Conservation (phyloP, 1,140 invertebrate genomes). For the Spodoptera litura region DNA sequence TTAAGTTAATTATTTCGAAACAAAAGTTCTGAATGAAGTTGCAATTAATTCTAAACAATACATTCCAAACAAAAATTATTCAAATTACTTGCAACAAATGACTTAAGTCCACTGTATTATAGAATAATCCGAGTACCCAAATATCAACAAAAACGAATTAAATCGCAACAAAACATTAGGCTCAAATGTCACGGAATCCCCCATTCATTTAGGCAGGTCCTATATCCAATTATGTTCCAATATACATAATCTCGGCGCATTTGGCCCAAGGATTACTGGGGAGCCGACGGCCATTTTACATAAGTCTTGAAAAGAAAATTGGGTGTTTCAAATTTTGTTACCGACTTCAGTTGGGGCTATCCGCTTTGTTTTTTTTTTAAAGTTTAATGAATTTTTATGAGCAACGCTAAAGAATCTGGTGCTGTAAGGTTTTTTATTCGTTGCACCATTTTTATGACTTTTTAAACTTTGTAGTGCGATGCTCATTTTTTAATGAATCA, state of each 20-base stretch:
- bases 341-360: background rate
- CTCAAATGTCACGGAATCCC: slow-evolving; percentile 7
- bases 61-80: no score
- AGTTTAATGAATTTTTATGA: slow-evolving; percentile 37
- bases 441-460: slow-evolving; percentile 4
- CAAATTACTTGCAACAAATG: no score
- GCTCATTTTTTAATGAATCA: background rate
- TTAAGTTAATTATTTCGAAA: no score
- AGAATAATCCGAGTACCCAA: background rate
- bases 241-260: slow-evolving; percentile 35
- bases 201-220: slow-evolving; percentile 10
- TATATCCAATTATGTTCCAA: slow-evolving; percentile 38
- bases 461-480: background rate
- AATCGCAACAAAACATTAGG: slow-evolving; percentile 19
- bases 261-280: slow-evolving; percentile 25
- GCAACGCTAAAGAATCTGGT: background rate
- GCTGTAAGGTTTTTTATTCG: background rate
- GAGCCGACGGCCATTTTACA: slow-evolving; percentile 30
- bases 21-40: no score
- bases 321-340: slow-evolving; percentile 30
- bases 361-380: slow-evolving; percentile 29
- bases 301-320: slow-evolving; percentile 41
- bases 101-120: no score
- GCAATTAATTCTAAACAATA: no score
- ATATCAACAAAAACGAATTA: slow-evolving; percentile 4